Evolutionary conservation across 2,888 invertebrate species (phyloP).

Genomic region (Hipparchia semele): DNA sequence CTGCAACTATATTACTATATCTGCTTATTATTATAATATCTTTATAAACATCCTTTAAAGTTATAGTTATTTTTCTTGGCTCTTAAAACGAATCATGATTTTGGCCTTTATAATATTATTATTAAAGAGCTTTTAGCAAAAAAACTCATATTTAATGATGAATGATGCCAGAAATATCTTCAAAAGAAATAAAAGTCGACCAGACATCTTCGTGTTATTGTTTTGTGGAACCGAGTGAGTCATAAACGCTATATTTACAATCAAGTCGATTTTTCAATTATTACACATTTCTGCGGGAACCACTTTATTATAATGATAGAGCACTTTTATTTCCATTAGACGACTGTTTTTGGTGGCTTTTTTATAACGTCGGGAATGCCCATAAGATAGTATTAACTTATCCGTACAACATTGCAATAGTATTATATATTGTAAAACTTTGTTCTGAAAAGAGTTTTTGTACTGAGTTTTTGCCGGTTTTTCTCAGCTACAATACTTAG

Average conservation of each 20-base stretch:
- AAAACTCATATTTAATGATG: background rate
- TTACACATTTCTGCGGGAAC: background rate
- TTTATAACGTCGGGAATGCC: no score
- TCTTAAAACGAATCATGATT: background rate
- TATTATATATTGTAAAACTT: no score
- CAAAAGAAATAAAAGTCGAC: conserved; percentile 16
- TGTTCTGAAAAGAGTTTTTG: no score
- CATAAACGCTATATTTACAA: conserved; percentile 2
- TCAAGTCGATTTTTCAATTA: conserved; percentile 11
- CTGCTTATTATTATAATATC: background rate
- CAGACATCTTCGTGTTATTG: conserved; percentile 15
- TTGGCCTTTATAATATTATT: background rate
- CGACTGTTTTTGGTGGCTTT: background rate
- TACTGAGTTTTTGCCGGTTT: no score
- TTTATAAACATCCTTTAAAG: no score
- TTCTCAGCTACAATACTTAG: no score
- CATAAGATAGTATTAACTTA: no score
- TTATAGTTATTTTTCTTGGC: background rate
- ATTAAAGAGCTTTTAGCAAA: conserved; percentile 5
- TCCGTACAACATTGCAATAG: no score
- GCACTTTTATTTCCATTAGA: background rate
- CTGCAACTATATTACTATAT: background rate
- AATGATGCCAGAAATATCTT: conserved; percentile 21
- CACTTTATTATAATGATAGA: conserved; percentile 10
- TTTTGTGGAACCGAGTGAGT: conserved; percentile 14